phyloP scores from a whole-genome alignment of 2,888 invertebrate species.

The Drosophila leonis region DNA sequence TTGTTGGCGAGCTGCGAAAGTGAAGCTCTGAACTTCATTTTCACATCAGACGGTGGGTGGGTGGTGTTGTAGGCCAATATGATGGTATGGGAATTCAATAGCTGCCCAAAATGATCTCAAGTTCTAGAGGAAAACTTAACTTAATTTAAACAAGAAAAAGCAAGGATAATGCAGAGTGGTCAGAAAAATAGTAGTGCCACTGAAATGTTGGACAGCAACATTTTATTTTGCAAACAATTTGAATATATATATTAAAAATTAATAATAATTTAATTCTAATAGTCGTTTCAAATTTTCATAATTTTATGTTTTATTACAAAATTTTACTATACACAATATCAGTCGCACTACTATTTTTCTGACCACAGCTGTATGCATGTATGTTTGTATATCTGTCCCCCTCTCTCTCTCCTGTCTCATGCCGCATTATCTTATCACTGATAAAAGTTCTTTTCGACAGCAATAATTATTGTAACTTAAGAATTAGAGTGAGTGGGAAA shows the following conservation, averaged over 20 bases:
- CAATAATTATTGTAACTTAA: conserved; percentile 4
- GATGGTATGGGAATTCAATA: not conserved
- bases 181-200: no score
- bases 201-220: no score
- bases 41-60: not conserved
- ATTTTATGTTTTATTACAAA: no score
- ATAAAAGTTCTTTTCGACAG: not conserved
- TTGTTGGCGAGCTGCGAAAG: conserved; percentile 63
- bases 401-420: not conserved
- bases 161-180: not conserved
- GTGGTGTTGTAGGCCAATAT: not conserved
- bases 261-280: no score
- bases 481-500: not conserved
- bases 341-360: no score
- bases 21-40: conserved; percentile 50
- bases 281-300: no score
- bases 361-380: no score
- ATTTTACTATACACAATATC: no score
- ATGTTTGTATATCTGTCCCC: not conserved
- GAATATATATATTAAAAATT: no score
- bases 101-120: not conserved
- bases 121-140: not conserved
- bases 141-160: no score
- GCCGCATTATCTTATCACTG: conserved; percentile 22
- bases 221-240: no score